Conservation (phyloP, 2,888 invertebrate species). For the Psylliodes chrysocephalus region DNA sequence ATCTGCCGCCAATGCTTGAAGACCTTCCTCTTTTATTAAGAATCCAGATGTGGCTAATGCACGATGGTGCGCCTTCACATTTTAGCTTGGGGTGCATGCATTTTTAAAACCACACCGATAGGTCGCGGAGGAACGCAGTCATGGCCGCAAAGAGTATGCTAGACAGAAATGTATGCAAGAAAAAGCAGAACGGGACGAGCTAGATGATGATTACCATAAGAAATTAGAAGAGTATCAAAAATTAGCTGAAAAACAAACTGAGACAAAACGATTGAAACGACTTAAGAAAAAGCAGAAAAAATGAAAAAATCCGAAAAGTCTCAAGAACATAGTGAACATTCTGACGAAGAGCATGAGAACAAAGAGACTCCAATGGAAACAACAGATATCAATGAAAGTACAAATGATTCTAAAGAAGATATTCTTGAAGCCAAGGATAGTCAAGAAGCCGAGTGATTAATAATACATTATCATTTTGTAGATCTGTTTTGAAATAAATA, state of each 20-base stretch:
- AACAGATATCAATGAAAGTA: neutral
- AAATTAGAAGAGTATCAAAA: slow-evolving; percentile 81
- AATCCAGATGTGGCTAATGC: too few species aligned
- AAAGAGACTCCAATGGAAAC: slow-evolving; percentile 1
- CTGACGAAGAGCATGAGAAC: slow-evolving; percentile 2
- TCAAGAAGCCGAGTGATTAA: too few species aligned
- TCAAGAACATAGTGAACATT: slow-evolving; percentile 38
- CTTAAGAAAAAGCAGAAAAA: slow-evolving; percentile 77
- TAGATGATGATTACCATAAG: slow-evolving; percentile 83
- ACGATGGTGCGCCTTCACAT: too few species aligned
- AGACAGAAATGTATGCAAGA: slow-evolving; percentile 93
- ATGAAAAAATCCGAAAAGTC: slow-evolving; percentile 47
- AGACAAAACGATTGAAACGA: slow-evolving; percentile 92
- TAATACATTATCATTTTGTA: too few species aligned
- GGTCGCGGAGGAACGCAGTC: too few species aligned
- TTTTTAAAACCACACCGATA: too few species aligned
- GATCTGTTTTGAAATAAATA: too few species aligned
- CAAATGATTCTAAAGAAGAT: neutral
- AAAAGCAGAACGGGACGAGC: slow-evolving; percentile 84
- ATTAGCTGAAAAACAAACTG: slow-evolving; percentile 82
- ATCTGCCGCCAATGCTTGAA: too few species aligned
- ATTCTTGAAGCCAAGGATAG: neutral
- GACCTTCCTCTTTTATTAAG: too few species aligned
- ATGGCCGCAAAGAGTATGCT: slow-evolving; percentile 95
- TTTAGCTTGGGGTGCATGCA: too few species aligned